A percentile compares a stretch with the other conserved stretches of the same genome.
Evolutionary conservation across 2,888 invertebrate genomes (phyloP).

Genomic region (Gerris lacustris): DNA sequence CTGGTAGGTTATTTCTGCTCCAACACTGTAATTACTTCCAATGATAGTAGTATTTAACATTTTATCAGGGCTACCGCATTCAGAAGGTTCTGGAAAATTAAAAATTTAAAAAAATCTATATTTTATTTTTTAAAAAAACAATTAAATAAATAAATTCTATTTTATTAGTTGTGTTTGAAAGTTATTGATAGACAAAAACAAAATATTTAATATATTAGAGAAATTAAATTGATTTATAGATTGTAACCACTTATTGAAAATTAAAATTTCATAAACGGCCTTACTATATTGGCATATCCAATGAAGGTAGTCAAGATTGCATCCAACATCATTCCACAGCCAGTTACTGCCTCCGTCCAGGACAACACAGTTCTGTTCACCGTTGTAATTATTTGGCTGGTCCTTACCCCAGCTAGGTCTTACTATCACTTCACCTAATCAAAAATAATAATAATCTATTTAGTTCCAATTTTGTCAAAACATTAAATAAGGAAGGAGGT

Average conservation of each 20-base stretch:
- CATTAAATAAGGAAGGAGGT: no score
- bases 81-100: slow-evolving; percentile 53
- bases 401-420: slow-evolving; percentile 84
- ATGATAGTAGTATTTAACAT: slow-evolving; percentile 67
- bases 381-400: slow-evolving; percentile 90
- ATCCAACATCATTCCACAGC: slow-evolving; percentile 91
- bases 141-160: no score
- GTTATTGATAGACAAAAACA: no score
- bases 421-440: slow-evolving; percentile 59
- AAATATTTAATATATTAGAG: no score
- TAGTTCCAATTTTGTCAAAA: no score
- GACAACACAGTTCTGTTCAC: slow-evolving; percentile 89
- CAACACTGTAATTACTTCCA: slow-evolving; percentile 52
- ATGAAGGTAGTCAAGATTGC: slow-evolving; percentile 81
- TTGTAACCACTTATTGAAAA: no score
- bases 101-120: background rate
- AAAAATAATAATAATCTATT: slow-evolving; percentile 15
- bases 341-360: slow-evolving; percentile 79
- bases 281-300: slow-evolving; percentile 88
- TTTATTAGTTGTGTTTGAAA: no score
- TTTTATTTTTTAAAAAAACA: no score
- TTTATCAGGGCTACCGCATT: slow-evolving; percentile 81
- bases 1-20: slow-evolving; percentile 55
- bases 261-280: slow-evolving; percentile 31
- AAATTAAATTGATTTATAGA: no score